Evolutionary conservation across 2,113 vertebrate species (phyloP).

Genomic region (Patagioenas fasciata): DNA sequence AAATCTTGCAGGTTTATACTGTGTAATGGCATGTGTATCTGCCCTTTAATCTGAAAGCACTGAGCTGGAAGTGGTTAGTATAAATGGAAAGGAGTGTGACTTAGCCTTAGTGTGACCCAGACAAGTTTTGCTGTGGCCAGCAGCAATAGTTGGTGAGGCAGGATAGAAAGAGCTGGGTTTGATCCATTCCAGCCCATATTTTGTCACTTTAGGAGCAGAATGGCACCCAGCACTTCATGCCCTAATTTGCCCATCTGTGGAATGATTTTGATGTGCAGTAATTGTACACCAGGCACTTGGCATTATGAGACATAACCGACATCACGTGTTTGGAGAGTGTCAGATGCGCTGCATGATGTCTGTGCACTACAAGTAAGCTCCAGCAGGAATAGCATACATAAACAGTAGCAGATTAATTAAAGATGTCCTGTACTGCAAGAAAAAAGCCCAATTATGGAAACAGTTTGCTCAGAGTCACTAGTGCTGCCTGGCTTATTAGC

Average conservation of each 20-base stretch:
- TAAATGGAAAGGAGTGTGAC: neutral
- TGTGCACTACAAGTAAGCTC: neutral
- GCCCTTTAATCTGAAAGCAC: neutral
- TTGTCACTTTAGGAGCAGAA: neutral
- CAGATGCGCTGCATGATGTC: neutral
- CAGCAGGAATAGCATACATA: fast-evolving
- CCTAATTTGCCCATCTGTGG: neutral
- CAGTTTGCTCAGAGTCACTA: neutral
- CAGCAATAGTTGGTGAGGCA: fast-evolving
- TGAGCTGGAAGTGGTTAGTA: neutral
- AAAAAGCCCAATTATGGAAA: constrained; percentile 5
- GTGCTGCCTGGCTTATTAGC: neutral
- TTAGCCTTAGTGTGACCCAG: neutral
- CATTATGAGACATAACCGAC: neutral
- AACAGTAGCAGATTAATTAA: constrained; percentile 49
- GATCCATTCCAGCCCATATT: neutral
- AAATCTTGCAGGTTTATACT: neutral
- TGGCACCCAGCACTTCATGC: neutral
- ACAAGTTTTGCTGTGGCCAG: neutral
- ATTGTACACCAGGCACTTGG: neutral
- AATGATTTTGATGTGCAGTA: neutral
- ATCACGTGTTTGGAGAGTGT: neutral
- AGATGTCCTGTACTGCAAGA: constrained; percentile 5
- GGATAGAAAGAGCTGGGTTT: neutral
- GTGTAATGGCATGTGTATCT: neutral